phyloP scores from a whole-genome alignment of 2,888 invertebrate species.

The Clostera curtula region DNA sequence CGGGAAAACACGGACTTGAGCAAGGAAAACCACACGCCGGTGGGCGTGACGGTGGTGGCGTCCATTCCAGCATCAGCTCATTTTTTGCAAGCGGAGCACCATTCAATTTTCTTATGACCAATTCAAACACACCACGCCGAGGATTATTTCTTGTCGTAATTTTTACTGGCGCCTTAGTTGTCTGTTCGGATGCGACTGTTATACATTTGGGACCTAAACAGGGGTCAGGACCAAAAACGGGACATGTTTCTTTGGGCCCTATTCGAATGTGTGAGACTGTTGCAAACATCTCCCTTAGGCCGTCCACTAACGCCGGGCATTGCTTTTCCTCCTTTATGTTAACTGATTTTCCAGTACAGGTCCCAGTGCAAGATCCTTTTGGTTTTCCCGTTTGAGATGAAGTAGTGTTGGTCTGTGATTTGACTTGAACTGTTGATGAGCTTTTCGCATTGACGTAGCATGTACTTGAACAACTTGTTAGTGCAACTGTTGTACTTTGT shows the following conservation, averaged over 20 bases:
- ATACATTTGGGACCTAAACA: slow-evolving; percentile 55
- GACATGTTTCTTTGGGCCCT: slow-evolving; percentile 46
- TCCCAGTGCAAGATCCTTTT: slow-evolving; percentile 23
- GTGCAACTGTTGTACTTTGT: slow-evolving; percentile 12
- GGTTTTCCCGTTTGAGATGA: slow-evolving; percentile 29
- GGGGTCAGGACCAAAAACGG: slow-evolving; percentile 41
- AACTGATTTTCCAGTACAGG: slow-evolving; percentile 34
- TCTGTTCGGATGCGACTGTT: slow-evolving; percentile 30
- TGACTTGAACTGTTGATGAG: slow-evolving; percentile 16
- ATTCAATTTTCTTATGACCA: slow-evolving; percentile 53
- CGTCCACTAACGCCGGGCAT: slow-evolving; percentile 28
- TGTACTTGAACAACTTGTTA: slow-evolving; percentile 10
- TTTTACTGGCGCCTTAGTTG: slow-evolving; percentile 46
- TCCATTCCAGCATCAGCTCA: slow-evolving; percentile 66
- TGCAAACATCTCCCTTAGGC: slow-evolving; percentile 45
- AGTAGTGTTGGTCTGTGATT: slow-evolving; percentile 13
- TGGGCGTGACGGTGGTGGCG: slow-evolving; percentile 47
- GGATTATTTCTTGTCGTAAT: slow-evolving; percentile 49
- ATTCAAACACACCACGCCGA: slow-evolving; percentile 60
- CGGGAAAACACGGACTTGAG: slow-evolving; percentile 21
- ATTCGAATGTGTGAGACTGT: slow-evolving; percentile 57
- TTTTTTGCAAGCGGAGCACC: slow-evolving; percentile 61
- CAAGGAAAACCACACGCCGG: slow-evolving; percentile 31
- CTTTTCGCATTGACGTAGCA: slow-evolving; percentile 12
- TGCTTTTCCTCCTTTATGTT: slow-evolving; percentile 40